Conservation (phyloP, 2,888 invertebrate genomes). For the Oxycera nigricornis region DNA sequence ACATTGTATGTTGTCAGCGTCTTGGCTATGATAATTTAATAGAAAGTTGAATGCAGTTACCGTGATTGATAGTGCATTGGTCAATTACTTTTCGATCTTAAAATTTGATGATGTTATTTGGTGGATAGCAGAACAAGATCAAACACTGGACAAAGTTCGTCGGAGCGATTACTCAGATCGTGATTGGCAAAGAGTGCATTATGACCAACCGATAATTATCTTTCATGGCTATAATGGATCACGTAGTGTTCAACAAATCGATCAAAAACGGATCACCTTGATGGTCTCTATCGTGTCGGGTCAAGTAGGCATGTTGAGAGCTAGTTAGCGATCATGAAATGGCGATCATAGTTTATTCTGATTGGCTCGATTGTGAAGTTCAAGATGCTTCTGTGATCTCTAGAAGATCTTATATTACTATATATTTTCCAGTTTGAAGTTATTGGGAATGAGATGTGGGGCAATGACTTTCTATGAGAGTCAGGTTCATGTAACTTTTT, state of each 20-base stretch:
- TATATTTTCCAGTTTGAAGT: too few relatives aligned
- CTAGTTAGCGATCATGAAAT: conserved; percentile 2
- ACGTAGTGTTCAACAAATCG: conserved; percentile 44
- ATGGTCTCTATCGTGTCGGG: conserved; percentile 43
- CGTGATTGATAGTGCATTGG: conserved; percentile 17
- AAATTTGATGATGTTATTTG: neutral
- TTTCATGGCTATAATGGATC: conserved; percentile 42
- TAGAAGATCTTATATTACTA: too few relatives aligned
- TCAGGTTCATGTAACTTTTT: too few relatives aligned
- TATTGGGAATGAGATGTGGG: too few relatives aligned
- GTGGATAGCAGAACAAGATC: neutral
- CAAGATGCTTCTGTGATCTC: neutral
- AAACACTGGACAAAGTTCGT: neutral
- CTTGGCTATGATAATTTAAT: neutral
- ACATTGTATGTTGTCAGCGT: too few relatives aligned
- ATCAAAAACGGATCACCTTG: conserved; percentile 46
- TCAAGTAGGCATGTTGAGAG: conserved; percentile 41
- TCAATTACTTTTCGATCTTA: conserved; percentile 14
- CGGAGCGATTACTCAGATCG: neutral
- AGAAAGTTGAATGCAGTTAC: conserved; percentile 14
- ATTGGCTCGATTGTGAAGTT: neutral
- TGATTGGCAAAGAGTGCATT: conserved; percentile 1
- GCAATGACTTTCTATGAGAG: too few relatives aligned
- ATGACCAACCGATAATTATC: conserved; percentile 42
- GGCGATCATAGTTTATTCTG: neutral